These are phyloP conservation scores for Halichoerus grypus DNA, from an alignment of 2,113 vertebrate genomes.

Conservation along the genomic window DNA sequence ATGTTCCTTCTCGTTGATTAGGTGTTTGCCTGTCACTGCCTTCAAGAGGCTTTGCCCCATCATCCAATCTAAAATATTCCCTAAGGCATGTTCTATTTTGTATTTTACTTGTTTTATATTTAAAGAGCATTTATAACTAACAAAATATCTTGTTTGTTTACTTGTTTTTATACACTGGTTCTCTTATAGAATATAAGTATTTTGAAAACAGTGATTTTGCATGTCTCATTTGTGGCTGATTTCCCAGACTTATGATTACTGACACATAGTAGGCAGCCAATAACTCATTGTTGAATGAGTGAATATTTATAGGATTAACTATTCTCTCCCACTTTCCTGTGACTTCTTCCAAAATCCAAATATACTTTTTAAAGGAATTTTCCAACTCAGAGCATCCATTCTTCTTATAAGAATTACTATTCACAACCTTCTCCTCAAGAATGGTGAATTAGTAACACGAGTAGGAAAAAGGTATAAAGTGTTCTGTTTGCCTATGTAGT, in stretches of 20 bases:
- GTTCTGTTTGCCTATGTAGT: background rate
- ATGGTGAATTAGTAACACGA: background rate
- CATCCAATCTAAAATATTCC: background rate
- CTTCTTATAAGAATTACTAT: background rate
- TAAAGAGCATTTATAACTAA: background rate
- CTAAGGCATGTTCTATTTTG: background rate
- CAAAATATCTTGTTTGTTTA: background rate
- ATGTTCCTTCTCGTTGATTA: background rate
- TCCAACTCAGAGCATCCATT: background rate
- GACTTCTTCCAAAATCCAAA: background rate
- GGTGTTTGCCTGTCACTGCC: background rate
- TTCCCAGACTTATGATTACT: background rate
- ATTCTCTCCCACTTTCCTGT: background rate
- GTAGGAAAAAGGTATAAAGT: background rate
- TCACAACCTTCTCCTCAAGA: background rate
- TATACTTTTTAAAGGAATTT: background rate
- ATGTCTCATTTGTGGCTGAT: background rate
- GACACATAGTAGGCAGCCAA: background rate
- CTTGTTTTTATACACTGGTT: background rate
- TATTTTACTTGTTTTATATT: background rate
- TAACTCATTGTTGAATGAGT: constrained; percentile 35
- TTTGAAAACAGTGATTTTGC: background rate
- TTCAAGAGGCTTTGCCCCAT: background rate
- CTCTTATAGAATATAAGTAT: background rate
- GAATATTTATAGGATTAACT: background rate